A percentile compares a stretch with the other conserved stretches of the same genome.
These are phyloP conservation scores for Agraylea sexmaculata DNA, from an alignment of 1,140 invertebrate species.

Conservation along the genomic window DNA sequence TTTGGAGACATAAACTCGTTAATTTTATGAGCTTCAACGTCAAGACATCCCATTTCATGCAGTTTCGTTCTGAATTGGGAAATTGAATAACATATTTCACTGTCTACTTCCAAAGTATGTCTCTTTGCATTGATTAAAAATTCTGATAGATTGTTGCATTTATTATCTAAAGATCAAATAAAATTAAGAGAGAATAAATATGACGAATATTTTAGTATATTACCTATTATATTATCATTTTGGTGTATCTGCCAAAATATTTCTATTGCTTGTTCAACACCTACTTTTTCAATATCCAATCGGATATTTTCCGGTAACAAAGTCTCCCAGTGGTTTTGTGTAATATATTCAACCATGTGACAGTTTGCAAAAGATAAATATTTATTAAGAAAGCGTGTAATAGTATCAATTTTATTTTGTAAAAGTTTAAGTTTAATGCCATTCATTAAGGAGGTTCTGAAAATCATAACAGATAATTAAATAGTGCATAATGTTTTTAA, in stretches of 20 bases:
- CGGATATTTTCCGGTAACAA: conserved; percentile 44
- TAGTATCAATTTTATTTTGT: conserved; percentile 37
- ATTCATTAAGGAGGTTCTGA: background rate
- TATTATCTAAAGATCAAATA: conserved; percentile 9
- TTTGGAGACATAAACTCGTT: conserved; percentile 65
- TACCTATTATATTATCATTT: background rate
- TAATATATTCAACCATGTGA: conserved; percentile 74
- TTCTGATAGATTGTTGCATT: conserved; percentile 21
- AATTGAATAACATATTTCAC: conserved; percentile 31
- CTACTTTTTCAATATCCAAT: conserved; percentile 37
- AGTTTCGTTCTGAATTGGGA: conserved; percentile 33
- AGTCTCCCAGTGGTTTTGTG: conserved; percentile 51
- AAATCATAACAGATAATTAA: conserved; percentile 7
- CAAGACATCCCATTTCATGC: conserved; percentile 22
- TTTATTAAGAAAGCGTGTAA: conserved; percentile 44
- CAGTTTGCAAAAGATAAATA: conserved; percentile 54
- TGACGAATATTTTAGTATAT: background rate
- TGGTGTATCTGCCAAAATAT: conserved; percentile 28
- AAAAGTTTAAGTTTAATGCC: background rate
- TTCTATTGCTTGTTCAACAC: conserved; percentile 29
- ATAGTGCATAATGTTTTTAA: background rate
- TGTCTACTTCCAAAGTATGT: conserved; percentile 30
- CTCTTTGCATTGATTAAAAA: conserved; percentile 25
- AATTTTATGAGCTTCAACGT: conserved; percentile 30
- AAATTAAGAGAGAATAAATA: too few relatives aligned